A percentile compares a stretch with the other conserved stretches of the same genome.
Conservation (phyloP, 2,797 vertebrate genomes). For the Sebastolobus altivelis region DNA sequence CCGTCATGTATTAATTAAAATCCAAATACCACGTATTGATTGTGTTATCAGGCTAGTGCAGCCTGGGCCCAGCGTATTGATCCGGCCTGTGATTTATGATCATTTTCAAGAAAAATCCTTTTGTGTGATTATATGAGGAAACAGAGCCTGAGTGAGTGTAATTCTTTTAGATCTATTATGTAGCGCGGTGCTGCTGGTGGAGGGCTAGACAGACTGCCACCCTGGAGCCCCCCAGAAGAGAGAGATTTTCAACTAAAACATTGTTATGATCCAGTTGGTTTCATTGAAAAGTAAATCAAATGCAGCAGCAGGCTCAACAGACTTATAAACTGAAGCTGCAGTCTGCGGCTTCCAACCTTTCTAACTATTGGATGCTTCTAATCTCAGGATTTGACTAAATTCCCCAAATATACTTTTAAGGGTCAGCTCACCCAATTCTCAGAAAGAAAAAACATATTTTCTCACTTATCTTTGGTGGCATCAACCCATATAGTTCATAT, state of each 20-base stretch:
- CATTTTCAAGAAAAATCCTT: constrained; percentile 96
- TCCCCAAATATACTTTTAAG: constrained; percentile 1
- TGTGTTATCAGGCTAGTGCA: constrained; percentile 94
- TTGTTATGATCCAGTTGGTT: constrained; percentile 52
- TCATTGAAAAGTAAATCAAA: constrained; percentile 57
- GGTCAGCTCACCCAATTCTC: background rate
- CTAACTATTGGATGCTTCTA: background rate
- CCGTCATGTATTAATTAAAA: constrained; percentile 97
- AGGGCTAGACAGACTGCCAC: constrained; percentile 61
- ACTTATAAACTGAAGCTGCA: constrained; percentile 11
- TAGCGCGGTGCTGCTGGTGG: constrained; percentile 67
- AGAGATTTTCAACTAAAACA: constrained; percentile 53
- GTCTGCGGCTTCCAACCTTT: constrained; percentile 6
- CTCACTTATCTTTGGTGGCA: background rate
- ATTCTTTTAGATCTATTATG: constrained; percentile 91
- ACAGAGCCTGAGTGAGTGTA: constrained; percentile 87
- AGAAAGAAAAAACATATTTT: background rate
- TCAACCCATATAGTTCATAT: background rate
- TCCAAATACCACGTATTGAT: constrained; percentile 98
- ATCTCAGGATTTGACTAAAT: constrained; percentile 1
- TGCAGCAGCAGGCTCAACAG: constrained; percentile 1
- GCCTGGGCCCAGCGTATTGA: constrained; percentile 89
- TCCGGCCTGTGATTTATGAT: constrained; percentile 96
- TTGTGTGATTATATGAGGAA: constrained; percentile 94
- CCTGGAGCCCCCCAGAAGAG: constrained; percentile 45